Evolutionary conservation across 2,888 invertebrate species (phyloP).

Genomic region (Cosmia pyralina): DNA sequence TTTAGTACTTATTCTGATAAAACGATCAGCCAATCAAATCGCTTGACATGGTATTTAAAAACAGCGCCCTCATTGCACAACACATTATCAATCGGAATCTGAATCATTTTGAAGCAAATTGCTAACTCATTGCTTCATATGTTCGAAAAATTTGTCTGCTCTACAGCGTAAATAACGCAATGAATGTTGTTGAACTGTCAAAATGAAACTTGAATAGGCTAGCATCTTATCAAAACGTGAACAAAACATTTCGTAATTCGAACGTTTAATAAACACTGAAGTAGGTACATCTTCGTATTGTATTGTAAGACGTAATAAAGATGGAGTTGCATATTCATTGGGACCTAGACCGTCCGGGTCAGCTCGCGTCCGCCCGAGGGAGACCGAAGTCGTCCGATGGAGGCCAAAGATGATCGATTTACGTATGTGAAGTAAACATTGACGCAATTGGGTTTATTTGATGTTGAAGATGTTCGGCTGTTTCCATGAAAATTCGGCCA

Average conservation of each 20-base stretch:
- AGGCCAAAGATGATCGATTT: constrained; percentile 17
- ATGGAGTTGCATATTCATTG: constrained; percentile 59
- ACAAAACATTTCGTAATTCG: constrained; percentile 38
- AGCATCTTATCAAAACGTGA: constrained; percentile 3
- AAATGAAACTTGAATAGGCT: neutral
- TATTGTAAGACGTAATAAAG: constrained; percentile 53
- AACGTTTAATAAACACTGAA: constrained; percentile 20
- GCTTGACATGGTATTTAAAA: neutral
- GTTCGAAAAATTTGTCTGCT: too few relatives aligned
- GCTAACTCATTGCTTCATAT: too few relatives aligned
- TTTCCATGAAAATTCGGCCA: constrained; percentile 6
- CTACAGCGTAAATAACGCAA: too few relatives aligned
- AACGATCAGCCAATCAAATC: too few relatives aligned
- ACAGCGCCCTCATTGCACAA: neutral
- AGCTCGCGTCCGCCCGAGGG: constrained; percentile 35
- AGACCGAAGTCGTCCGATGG: constrained; percentile 5
- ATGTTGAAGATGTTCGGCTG: neutral
- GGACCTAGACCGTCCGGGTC: constrained; percentile 60
- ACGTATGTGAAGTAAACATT: constrained; percentile 11
- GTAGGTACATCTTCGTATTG: constrained; percentile 45
- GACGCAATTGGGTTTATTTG: constrained; percentile 7
- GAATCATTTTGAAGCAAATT: too few relatives aligned
- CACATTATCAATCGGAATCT: too few relatives aligned
- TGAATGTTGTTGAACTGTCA: too few relatives aligned
- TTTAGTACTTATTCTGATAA: too few relatives aligned